Percentiles rank a stretch among this genome's conserved stretches.
phyloP scores from a whole-genome alignment of 53 echinoderm and acorn worm species.

The Paelopatides confundens region DNA sequence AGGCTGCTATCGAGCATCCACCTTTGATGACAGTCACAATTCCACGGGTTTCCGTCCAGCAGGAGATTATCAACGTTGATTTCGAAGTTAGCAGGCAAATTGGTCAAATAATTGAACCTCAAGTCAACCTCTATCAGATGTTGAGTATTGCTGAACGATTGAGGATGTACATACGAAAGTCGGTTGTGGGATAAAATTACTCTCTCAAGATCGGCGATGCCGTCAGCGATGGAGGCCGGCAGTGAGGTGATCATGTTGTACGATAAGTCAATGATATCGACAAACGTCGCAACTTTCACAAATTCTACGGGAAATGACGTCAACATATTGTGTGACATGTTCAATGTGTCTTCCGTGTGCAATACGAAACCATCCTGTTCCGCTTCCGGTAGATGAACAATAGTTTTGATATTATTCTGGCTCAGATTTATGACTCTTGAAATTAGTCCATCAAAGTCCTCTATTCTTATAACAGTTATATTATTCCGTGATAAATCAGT shows the following conservation, averaged over 20 bases:
- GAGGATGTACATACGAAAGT: background rate
- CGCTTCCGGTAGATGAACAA: background rate
- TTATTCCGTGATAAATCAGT: conserved; percentile 38
- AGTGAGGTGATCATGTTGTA: conserved; percentile 26
- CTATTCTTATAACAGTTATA: background rate
- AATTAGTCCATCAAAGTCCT: background rate
- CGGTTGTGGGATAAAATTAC: conserved; percentile 19
- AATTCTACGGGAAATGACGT: conserved; percentile 37
- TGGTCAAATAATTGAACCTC: background rate
- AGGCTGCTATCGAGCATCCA: background rate
- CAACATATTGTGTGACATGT: conserved; percentile 32
- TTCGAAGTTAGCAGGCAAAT: conserved; percentile 3
- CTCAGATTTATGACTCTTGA: conserved; percentile 15
- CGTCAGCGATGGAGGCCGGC: background rate
- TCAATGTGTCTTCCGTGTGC: conserved; percentile 11
- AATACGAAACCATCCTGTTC: background rate
- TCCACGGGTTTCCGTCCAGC: conserved; percentile 31
- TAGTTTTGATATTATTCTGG: background rate
- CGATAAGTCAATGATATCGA: conserved; percentile 21
- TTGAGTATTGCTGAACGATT: background rate
- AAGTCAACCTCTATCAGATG: conserved; percentile 15
- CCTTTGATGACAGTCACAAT: conserved; percentile 36
- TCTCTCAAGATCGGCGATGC: background rate
- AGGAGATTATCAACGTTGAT: background rate
- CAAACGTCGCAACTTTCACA: background rate